Conservation (phyloP, 2,113 vertebrate species). For the Marcusenius ussheri region DNA sequence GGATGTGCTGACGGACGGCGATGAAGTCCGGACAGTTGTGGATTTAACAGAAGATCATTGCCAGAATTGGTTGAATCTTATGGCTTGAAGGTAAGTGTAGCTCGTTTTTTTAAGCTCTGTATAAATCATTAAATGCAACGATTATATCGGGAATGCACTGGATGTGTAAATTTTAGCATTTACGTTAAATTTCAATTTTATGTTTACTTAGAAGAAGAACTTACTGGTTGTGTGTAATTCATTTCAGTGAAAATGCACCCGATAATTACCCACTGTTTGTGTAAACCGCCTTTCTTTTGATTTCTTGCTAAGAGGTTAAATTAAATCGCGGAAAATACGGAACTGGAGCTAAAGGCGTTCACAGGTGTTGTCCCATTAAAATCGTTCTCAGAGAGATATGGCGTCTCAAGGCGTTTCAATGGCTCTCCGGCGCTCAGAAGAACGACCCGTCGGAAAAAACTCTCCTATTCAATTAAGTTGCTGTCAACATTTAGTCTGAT, state of each 20-base stretch:
- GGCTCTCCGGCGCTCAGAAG: not conserved
- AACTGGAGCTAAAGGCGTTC: not conserved
- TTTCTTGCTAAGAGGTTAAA: not conserved
- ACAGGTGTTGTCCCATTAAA: not conserved
- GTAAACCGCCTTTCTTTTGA: not conserved
- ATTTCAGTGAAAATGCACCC: not conserved
- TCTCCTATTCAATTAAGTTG: not conserved
- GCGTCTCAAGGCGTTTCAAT: not conserved
- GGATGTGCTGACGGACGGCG: not conserved
- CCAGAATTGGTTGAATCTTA: not conserved
- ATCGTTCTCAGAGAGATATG: not conserved
- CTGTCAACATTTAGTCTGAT: not conserved
- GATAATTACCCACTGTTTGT: not conserved
- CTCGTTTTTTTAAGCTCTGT: not conserved
- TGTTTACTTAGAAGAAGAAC: not conserved
- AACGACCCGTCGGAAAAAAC: not conserved
- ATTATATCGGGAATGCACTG: not conserved
- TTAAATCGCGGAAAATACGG: not conserved
- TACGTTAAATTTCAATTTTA: not conserved
- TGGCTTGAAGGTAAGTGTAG: slow-evolving; percentile 29
- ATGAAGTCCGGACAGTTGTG: slow-evolving; percentile 1
- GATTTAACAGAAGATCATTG: slow-evolving; percentile 14
- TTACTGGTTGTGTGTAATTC: not conserved
- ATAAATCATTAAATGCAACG: not conserved
- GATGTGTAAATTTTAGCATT: not conserved